phyloP scores from a whole-genome alignment of 2,797 vertebrate genomes.

The Sebastes elongatus region DNA sequence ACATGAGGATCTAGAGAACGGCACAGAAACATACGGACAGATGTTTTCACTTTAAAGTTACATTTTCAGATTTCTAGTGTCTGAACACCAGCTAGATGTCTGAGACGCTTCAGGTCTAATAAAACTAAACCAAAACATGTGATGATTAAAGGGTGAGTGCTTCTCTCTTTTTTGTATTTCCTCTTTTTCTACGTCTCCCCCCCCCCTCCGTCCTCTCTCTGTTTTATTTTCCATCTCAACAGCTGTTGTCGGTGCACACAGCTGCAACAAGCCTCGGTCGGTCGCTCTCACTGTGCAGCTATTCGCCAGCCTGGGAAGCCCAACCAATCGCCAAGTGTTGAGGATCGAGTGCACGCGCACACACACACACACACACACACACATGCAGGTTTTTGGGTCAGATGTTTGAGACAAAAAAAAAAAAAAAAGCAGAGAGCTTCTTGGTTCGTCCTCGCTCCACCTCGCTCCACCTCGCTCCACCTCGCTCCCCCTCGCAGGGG shows the following conservation, averaged over 20 bases:
- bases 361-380: background rate
- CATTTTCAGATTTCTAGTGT: no score
- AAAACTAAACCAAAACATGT: slow-evolving; percentile 18
- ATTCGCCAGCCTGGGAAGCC: slow-evolving; percentile 43
- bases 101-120: background rate
- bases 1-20: background rate
- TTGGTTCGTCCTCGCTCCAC: background rate
- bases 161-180: background rate
- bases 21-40: background rate
- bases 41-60: background rate
- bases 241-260: slow-evolving; percentile 65
- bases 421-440: background rate
- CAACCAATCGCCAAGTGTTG: slow-evolving; percentile 39
- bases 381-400: background rate
- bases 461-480: background rate
- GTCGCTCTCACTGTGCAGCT: slow-evolving; percentile 23
- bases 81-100: no score
- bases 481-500: background rate
- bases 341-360: slow-evolving; percentile 40
- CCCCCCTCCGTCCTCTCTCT: background rate
- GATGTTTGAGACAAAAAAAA: slow-evolving; percentile 15
- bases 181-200: background rate
- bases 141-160: slow-evolving; percentile 14
- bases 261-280: slow-evolving; percentile 48
- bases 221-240: slow-evolving; percentile 51